phyloP scores from a whole-genome alignment of 2,888 invertebrate genomes.

The Dorcus parallelipipedus region DNA sequence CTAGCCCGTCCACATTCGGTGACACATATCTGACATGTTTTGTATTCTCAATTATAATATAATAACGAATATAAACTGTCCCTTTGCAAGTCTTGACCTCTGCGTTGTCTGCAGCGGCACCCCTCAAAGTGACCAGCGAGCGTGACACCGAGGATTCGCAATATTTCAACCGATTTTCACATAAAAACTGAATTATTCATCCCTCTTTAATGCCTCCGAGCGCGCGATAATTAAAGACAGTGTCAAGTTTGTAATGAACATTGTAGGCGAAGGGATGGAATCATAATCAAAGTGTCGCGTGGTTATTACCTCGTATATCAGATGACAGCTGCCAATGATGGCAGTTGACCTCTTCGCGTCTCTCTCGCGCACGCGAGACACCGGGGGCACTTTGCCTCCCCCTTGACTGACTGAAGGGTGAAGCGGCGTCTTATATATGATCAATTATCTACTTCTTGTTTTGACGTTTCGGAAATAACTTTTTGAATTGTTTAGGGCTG shows the following conservation, averaged over 20 bases:
- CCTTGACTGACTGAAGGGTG: constrained; percentile 24
- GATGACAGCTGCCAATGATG: constrained; percentile 52
- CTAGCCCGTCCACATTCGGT: constrained; percentile 36
- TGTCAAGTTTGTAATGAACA: constrained; percentile 19
- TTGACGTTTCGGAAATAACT: constrained; percentile 50
- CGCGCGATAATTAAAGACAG: constrained; percentile 21
- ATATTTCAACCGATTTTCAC: not conserved
- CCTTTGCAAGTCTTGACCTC: constrained; percentile 35
- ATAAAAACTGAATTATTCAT: too few species aligned
- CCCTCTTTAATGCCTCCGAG: too few species aligned
- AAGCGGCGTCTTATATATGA: constrained; percentile 35
- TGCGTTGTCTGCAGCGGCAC: not conserved
- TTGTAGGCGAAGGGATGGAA: constrained; percentile 14
- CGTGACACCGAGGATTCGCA: not conserved
- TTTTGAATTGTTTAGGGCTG: constrained; percentile 26
- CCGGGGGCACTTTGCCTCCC: constrained; percentile 5
- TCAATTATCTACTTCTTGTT: constrained; percentile 50
- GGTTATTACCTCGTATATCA: constrained; percentile 52
- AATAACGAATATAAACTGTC: constrained; percentile 40
- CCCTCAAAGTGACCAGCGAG: not conserved
- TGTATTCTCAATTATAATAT: constrained; percentile 42
- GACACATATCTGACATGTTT: constrained; percentile 44
- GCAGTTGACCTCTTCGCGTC: constrained; percentile 35
- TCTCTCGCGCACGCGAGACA: constrained; percentile 15
- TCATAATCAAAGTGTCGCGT: constrained; percentile 32